Percentiles rank a stretch among this genome's conserved stretches.
Conservation (phyloP, 2,113 vertebrate genomes). For the Syngnathus typhle region DNA sequence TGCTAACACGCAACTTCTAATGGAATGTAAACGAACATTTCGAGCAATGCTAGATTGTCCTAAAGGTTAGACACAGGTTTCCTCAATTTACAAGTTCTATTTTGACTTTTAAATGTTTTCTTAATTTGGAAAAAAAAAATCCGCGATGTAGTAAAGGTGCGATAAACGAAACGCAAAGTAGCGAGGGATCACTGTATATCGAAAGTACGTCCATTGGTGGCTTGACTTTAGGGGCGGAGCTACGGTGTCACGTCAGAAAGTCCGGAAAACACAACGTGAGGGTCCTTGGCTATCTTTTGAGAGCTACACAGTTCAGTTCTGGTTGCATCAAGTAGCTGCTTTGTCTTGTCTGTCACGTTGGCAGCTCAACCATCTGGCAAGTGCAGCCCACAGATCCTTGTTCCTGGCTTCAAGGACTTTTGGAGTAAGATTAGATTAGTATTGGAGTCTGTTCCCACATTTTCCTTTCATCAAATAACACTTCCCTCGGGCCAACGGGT, state of each 20-base stretch:
- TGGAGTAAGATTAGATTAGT: not conserved
- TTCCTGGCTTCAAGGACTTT: not conserved
- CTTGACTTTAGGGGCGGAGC: no score
- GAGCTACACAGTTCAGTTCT: conserved; percentile 56
- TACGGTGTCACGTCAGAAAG: not conserved
- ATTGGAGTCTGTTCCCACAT: not conserved
- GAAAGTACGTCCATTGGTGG: no score
- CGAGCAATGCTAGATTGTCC: no score
- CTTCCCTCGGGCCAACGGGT: not conserved
- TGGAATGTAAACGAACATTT: no score
- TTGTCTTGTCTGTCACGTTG: conserved; percentile 73
- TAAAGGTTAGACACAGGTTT: no score
- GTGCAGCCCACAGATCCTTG: not conserved
- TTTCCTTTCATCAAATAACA: not conserved
- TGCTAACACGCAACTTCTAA: no score
- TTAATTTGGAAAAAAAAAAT: no score
- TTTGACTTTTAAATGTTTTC: no score
- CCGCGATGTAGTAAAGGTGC: no score
- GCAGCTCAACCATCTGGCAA: conserved; percentile 40
- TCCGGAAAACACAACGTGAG: conserved; percentile 11
- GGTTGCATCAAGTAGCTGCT: conserved; percentile 41
- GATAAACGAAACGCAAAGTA: no score
- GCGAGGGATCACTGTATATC: no score
- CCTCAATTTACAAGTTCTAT: no score
- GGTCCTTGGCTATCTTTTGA: conserved; percentile 64